phyloP scores from a whole-genome alignment of 92 coral and sea anemone species.

The Scolanthus callimorphus region DNA sequence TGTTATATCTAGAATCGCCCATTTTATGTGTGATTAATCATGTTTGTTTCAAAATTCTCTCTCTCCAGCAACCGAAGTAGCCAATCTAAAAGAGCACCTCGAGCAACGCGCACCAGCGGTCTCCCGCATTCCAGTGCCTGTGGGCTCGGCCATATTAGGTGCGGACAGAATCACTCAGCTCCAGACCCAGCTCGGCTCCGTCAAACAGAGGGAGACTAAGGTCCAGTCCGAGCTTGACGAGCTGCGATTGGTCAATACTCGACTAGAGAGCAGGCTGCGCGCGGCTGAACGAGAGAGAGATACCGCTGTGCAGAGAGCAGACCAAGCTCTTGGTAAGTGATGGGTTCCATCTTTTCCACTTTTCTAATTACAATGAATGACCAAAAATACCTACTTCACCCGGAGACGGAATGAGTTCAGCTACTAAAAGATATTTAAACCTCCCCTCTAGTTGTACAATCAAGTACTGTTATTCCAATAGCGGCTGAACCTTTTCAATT shows the following conservation, averaged over 20 bases:
- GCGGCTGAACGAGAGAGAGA: constrained; percentile 79
- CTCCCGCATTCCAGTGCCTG: constrained; percentile 41
- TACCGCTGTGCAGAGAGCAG: constrained; percentile 60
- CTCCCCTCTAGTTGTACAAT: no score
- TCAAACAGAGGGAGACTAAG: constrained; percentile 77
- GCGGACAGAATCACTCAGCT: constrained; percentile 93
- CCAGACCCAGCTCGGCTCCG: constrained; percentile 70
- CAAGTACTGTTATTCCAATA: no score
- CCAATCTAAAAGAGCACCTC: constrained; percentile 72
- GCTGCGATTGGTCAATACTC: constrained; percentile 57
- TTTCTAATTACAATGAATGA: no score
- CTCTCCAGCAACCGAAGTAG: constrained; percentile 80
- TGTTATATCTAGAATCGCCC: no score
- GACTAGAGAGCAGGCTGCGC: constrained; percentile 63
- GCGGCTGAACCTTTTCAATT: no score
- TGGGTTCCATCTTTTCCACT: no score
- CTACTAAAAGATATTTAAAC: no score
- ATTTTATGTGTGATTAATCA: no score
- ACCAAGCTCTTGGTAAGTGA: constrained; percentile 64
- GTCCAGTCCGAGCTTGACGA: constrained; percentile 74
- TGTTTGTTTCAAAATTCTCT: no score
- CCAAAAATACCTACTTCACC: no score
- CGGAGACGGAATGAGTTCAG: no score
- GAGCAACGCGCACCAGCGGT: constrained; percentile 64
- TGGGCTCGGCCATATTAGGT: constrained; percentile 91